Evolutionary conservation across 2,797 vertebrate species (phyloP).

Genomic region (Harpagifer antarcticus): DNA sequence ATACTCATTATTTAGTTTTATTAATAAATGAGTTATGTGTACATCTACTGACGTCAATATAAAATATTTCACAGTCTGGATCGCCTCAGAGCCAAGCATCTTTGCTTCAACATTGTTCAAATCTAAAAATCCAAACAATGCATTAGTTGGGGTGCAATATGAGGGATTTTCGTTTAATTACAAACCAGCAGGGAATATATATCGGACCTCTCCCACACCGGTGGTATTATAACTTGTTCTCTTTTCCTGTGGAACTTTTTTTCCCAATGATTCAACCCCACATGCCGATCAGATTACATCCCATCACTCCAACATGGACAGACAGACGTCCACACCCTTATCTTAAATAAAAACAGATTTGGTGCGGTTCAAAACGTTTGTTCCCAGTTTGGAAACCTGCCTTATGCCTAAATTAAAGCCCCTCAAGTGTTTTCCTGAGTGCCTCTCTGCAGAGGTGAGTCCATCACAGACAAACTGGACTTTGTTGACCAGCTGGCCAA

Average conservation of each 20-base stretch:
- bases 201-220: constrained; percentile 25
- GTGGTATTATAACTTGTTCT: background rate
- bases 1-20: background rate
- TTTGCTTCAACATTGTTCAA: constrained; percentile 2
- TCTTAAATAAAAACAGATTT: constrained; percentile 71
- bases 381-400: constrained; percentile 43
- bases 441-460: constrained; percentile 65
- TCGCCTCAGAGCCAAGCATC: background rate
- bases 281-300: constrained; percentile 60
- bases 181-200: constrained; percentile 9
- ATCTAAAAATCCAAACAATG: background rate
- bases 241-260: constrained; percentile 1
- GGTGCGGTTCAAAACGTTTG: constrained; percentile 38
- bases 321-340: constrained; percentile 58
- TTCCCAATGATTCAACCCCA: constrained; percentile 34
- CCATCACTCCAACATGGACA: constrained; percentile 40
- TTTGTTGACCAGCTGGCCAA: constrained; percentile 79
- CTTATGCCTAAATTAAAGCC: constrained; percentile 46
- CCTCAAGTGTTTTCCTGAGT: constrained; percentile 54
- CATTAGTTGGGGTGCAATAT: background rate
- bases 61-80: background rate
- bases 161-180: constrained; percentile 10
- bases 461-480: constrained; percentile 67
- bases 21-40: background rate
- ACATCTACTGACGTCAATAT: no score